Percentiles rank a stretch among this genome's conserved stretches.
Evolutionary conservation across 2,888 invertebrate genomes (phyloP).

Genomic region (Napeogenes inachia): DNA sequence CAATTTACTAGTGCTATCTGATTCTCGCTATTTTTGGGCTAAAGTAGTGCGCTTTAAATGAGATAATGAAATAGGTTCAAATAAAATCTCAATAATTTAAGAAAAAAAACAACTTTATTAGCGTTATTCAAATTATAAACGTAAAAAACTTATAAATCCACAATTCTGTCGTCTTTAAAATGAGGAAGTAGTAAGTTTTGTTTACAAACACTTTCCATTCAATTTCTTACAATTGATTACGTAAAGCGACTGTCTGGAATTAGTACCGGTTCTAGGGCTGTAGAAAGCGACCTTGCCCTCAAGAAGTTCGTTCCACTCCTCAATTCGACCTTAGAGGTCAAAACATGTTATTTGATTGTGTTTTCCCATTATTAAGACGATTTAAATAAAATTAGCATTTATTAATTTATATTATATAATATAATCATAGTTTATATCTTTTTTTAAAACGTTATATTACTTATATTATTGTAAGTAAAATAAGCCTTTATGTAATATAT

Average conservation of each 20-base stretch:
- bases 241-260: conserved; percentile 27
- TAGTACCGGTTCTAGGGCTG: conserved; percentile 54
- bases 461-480: too few relatives aligned
- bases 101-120: background rate
- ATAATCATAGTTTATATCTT: too few relatives aligned
- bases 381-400: too few relatives aligned
- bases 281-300: conserved; percentile 71
- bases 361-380: background rate
- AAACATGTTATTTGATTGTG: background rate
- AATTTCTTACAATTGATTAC: conserved; percentile 26
- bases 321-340: conserved; percentile 20
- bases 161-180: background rate
- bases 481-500: too few relatives aligned
- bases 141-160: background rate
- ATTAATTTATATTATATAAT: too few relatives aligned
- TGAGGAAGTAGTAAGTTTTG: conserved; percentile 7
- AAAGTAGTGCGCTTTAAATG: too few relatives aligned
- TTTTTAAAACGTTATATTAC: too few relatives aligned
- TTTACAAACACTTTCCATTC: conserved; percentile 32
- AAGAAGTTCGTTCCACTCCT: conserved; percentile 62
- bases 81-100: too few relatives aligned
- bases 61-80: too few relatives aligned
- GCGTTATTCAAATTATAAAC: background rate
- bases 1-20: too few relatives aligned
- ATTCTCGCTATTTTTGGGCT: too few relatives aligned